Conservation (phyloP, 2,113 vertebrate species). For the Albula goreensis region DNA sequence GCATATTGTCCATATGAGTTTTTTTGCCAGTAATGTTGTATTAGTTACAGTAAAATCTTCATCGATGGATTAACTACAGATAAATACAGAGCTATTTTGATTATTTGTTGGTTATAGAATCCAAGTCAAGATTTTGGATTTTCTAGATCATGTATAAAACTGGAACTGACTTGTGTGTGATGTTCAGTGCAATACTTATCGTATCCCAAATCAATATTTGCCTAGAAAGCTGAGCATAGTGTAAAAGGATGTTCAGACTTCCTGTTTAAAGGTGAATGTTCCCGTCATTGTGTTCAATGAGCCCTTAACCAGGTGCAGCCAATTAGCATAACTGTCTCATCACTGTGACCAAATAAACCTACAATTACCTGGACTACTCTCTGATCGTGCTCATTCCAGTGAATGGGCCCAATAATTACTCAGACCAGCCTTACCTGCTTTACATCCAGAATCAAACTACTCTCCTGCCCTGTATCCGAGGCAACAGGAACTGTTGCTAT, state of each 20-base stretch:
- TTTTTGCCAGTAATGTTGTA: too few relatives aligned
- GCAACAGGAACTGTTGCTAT: conserved; percentile 65
- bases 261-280: conserved; percentile 40
- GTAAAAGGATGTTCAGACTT: not conserved
- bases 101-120: not conserved
- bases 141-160: not conserved
- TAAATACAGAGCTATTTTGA: too few relatives aligned
- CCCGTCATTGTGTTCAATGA: conserved; percentile 49
- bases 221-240: not conserved
- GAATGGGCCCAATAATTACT: conserved; percentile 60
- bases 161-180: too few relatives aligned
- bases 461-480: conserved; percentile 63
- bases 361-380: conserved; percentile 57
- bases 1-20: too few relatives aligned
- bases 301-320: conserved; percentile 55
- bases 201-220: not conserved
- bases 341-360: conserved; percentile 58
- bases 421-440: conserved; percentile 68
- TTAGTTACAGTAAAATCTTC: too few relatives aligned
- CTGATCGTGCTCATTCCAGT: conserved; percentile 60
- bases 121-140: not conserved
- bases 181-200: not conserved
- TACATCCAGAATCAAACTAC: conserved; percentile 53
- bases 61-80: too few relatives aligned
- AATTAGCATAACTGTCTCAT: conserved; percentile 45